Conservation (phyloP, 1,140 invertebrate species). For the Leptonema lineaticorne region DNA sequence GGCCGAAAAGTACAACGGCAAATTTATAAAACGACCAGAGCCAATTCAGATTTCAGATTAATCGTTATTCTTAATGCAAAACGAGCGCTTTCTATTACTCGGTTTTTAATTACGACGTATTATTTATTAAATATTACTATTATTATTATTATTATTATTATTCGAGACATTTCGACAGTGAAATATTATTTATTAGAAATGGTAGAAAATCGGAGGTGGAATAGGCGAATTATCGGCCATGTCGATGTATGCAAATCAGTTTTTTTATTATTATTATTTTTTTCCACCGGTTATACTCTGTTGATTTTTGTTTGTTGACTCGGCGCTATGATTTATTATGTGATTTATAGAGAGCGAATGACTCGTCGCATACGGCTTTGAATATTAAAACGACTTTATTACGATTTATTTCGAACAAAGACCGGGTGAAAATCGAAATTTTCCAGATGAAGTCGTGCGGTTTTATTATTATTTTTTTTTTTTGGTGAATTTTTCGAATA, state of each 20-base stretch:
- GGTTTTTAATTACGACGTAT: not conserved
- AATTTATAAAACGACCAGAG: not conserved
- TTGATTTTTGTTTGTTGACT: slow-evolving; percentile 21
- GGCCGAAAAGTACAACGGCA: not conserved
- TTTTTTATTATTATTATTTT: slow-evolving; percentile 1
- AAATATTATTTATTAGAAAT: slow-evolving; percentile 30
- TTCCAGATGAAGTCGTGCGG: too few relatives aligned
- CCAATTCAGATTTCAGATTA: not conserved
- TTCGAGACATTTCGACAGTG: not conserved
- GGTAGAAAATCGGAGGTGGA: slow-evolving; percentile 19
- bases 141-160: not conserved
- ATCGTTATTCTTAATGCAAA: too few relatives aligned
- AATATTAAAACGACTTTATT: slow-evolving; percentile 4
- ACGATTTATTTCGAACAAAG: too few relatives aligned
- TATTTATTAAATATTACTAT: too few relatives aligned
- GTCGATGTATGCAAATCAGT: slow-evolving; percentile 22
- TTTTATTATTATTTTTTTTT: too few relatives aligned
- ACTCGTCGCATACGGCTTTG: slow-evolving; percentile 11
- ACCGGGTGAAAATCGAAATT: too few relatives aligned
- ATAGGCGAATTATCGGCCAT: slow-evolving; percentile 10
- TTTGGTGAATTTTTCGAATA: too few relatives aligned
- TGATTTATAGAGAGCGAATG: slow-evolving; percentile 21
- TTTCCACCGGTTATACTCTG: not conserved
- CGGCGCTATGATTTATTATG: slow-evolving; percentile 27
- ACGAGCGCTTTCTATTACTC: slow-evolving; percentile 4